Percentiles rank a stretch among this genome's conserved stretches.
Evolutionary conservation across 2,113 vertebrate genomes (phyloP).

Genomic region (Petromus typicus): DNA sequence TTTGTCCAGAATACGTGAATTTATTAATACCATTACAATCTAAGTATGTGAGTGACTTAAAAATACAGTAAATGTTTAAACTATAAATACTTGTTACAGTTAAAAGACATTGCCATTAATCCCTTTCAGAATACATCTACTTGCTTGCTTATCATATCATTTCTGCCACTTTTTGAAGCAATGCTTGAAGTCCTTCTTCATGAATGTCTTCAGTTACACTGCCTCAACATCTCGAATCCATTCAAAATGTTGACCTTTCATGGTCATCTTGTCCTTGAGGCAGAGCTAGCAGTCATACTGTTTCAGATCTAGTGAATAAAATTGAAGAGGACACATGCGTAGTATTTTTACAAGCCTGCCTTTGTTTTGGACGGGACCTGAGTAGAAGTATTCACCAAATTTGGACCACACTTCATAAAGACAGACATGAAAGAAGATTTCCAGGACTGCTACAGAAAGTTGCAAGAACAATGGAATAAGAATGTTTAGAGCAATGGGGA

Average conservation of each 20-base stretch:
- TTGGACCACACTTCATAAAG: not conserved
- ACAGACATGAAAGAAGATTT: not conserved
- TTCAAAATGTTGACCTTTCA: not conserved
- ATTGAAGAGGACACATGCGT: not conserved
- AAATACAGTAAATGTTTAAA: not conserved
- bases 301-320: not conserved
- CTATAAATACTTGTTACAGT: not conserved
- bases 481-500: not conserved
- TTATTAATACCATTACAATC: not conserved
- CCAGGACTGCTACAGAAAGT: not conserved
- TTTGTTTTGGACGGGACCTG: not conserved
- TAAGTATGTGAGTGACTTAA: not conserved
- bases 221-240: not conserved
- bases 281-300: not conserved
- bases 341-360: not conserved
- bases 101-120: not conserved
- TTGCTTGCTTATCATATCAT: not conserved
- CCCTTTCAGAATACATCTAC: not conserved
- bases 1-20: not conserved
- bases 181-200: not conserved
- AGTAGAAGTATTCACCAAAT: not conserved
- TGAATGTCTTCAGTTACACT: not conserved
- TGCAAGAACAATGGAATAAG: not conserved
- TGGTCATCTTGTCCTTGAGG: not conserved
- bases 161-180: not conserved